Evolutionary conservation across 2,888 invertebrate genomes (phyloP).

Genomic region (Ganaspis brasiliensis): DNA sequence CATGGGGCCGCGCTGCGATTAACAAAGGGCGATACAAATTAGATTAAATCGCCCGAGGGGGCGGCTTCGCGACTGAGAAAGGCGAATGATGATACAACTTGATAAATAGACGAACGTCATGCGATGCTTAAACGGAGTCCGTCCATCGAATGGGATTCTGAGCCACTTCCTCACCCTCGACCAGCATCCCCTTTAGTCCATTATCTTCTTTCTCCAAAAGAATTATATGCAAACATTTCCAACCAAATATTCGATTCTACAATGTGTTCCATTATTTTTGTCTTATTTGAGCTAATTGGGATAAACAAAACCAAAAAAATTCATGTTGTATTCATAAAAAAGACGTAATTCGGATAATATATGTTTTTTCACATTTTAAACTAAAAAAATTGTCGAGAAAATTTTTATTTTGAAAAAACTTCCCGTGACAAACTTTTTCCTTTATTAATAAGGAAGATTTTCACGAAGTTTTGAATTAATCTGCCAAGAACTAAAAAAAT

Average conservation of each 20-base stretch:
- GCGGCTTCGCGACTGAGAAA: slow-evolving; percentile 76
- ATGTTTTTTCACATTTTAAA: too few species aligned
- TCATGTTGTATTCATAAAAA: too few species aligned
- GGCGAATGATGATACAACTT: slow-evolving; percentile 78
- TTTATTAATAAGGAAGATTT: too few species aligned
- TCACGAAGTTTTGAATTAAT: too few species aligned
- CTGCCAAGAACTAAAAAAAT: too few species aligned
- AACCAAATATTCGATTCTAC: too few species aligned
- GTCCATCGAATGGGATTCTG: slow-evolving; percentile 66
- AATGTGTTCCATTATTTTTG: not conserved
- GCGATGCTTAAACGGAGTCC: slow-evolving; percentile 78
- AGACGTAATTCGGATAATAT: too few species aligned
- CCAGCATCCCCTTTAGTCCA: not conserved
- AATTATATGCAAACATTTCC: not conserved
- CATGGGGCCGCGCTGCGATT: slow-evolving; percentile 74
- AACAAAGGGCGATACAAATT: slow-evolving; percentile 81
- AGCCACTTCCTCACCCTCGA: slow-evolving; percentile 55
- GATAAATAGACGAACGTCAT: slow-evolving; percentile 80
- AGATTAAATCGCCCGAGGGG: slow-evolving; percentile 80
- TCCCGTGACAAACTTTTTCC: too few species aligned
- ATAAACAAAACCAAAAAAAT: too few species aligned
- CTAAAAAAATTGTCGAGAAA: too few species aligned
- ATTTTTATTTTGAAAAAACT: too few species aligned
- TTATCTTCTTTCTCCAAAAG: not conserved
- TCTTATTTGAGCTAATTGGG: too few species aligned